Conservation (phyloP, 2,797 vertebrate genomes). For the Sandelia bainsii region DNA sequence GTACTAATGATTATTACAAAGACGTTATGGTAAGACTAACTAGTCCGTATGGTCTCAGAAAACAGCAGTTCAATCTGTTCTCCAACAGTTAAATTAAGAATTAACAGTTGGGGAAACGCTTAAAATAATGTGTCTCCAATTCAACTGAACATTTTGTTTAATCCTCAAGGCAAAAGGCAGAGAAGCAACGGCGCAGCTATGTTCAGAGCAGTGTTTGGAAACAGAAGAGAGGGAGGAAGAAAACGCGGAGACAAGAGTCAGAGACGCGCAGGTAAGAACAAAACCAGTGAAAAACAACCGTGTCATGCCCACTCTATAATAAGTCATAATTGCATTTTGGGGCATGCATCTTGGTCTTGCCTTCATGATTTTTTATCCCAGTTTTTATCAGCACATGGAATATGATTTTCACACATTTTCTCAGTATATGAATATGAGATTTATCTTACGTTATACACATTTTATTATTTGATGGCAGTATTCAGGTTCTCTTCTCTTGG, state of each 20-base stretch:
- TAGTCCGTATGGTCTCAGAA: conserved; percentile 4
- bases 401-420: background rate
- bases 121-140: conserved; percentile 34
- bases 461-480: conserved; percentile 53
- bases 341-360: background rate
- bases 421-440: background rate
- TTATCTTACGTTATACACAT: conserved; percentile 11
- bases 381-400: background rate
- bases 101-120: conserved; percentile 14
- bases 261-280: conserved; percentile 64
- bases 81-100: conserved; percentile 9
- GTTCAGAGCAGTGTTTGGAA: conserved; percentile 81
- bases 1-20: conserved; percentile 7
- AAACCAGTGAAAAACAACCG: conserved; percentile 3
- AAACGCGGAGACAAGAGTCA: conserved; percentile 62
- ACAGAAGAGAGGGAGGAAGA: conserved; percentile 67
- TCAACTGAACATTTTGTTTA: conserved; percentile 26
- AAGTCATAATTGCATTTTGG: background rate
- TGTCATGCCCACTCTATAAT: background rate
- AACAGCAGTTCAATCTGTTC: conserved; percentile 3
- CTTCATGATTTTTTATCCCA: background rate
- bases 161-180: conserved; percentile 22
- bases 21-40: conserved; percentile 2
- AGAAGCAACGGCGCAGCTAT: conserved; percentile 58
- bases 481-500: conserved; percentile 73